A percentile compares a stretch with the other conserved stretches of the same genome.
phyloP scores from a whole-genome alignment of 1,140 invertebrate species.

The Sminthurinus signatus region DNA sequence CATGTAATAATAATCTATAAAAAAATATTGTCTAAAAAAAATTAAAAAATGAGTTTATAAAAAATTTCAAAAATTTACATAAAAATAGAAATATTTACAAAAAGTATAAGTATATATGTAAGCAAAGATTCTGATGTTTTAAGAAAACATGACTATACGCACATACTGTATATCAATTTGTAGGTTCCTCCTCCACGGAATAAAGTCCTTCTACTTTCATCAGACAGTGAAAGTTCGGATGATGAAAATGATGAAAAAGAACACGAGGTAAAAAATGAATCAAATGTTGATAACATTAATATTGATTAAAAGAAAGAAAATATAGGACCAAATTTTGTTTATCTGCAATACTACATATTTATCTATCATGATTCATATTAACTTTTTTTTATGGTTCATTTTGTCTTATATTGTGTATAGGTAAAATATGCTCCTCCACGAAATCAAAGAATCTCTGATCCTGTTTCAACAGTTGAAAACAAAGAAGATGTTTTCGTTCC shows the following conservation, averaged over 20 bases:
- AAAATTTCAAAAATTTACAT: not conserved
- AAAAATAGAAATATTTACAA: too few relatives aligned
- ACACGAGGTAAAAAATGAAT: not conserved
- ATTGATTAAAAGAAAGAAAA: too few relatives aligned
- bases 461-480: too few relatives aligned
- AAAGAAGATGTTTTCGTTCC: too few relatives aligned
- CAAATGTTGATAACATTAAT: too few relatives aligned
- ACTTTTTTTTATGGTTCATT: not conserved
- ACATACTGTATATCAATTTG: not conserved
- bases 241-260: conserved; percentile 10
- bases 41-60: not conserved
- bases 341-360: not conserved
- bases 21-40: not conserved
- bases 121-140: too few relatives aligned
- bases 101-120: too few relatives aligned
- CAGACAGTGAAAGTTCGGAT: not conserved
- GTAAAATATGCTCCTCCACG: too few relatives aligned
- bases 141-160: too few relatives aligned
- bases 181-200: not conserved
- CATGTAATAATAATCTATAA: not conserved
- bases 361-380: not conserved
- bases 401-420: too few relatives aligned
- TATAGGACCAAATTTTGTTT: not conserved
- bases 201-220: not conserved
- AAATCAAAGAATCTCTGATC: too few relatives aligned